Percentiles rank a stretch among this genome's conserved stretches.
These are phyloP conservation scores for Esox masquinongy DNA, from an alignment of 2,797 vertebrate species.

Conservation along the genomic window DNA sequence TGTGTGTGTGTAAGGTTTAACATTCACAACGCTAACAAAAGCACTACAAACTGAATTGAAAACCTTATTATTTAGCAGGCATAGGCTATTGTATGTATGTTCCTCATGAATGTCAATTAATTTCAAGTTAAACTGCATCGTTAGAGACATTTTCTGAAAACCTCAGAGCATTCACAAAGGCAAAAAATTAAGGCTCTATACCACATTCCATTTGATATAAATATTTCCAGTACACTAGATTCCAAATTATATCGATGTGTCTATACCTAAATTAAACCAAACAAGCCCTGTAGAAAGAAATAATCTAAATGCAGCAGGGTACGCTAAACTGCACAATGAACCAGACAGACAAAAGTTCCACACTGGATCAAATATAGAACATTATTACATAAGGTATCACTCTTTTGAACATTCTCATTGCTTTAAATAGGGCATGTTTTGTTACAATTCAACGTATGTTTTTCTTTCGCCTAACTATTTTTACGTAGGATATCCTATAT, in stretches of 20 bases:
- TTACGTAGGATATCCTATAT: not conserved
- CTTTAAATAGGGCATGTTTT: too few relatives aligned
- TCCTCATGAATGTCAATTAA: not conserved
- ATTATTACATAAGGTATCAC: not conserved
- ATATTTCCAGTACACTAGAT: not conserved
- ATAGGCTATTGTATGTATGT: not conserved
- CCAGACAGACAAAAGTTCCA: not conserved
- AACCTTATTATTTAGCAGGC: not conserved
- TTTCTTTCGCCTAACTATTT: not conserved
- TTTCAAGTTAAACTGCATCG: not conserved
- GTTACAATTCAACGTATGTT: too few relatives aligned
- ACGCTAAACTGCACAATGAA: not conserved
- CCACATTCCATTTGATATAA: not conserved
- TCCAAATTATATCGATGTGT: not conserved
- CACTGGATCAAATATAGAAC: not conserved
- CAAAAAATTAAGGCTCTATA: not conserved
- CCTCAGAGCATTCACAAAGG: not conserved
- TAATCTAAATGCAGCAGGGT: not conserved
- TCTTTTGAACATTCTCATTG: not conserved
- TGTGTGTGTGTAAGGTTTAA: not conserved
- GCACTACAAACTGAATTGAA: not conserved
- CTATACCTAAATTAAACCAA: not conserved
- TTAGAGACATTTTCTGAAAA: not conserved
- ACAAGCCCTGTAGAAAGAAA: not conserved
- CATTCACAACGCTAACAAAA: not conserved